Evolutionary conservation across 2,113 vertebrate species (phyloP), one percentile per base, ranked within the genome.

Genomic region (Clinocottus analis): DNA sequence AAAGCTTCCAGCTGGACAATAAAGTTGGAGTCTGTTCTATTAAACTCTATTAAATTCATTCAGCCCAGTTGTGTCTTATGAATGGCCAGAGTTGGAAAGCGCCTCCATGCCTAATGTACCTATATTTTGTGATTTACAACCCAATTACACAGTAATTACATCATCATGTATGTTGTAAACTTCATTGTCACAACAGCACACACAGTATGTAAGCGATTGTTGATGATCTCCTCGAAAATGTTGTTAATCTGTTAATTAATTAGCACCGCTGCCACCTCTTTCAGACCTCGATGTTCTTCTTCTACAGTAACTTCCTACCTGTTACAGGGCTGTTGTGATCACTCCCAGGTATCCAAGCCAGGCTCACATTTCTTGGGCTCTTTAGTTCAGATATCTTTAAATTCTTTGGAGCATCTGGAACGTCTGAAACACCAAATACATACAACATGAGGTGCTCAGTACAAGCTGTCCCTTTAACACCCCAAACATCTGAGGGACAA

Each of bases 281-380:
- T 29, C 31, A 68, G 31, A 58, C 39, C 58, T 41, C 21, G 11
- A 25, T 27, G 6, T 64, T 55, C 11, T 49, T 49, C 19, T 47
- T 33, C 58, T 80, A 2, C 65, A 31, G 19, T 29, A 27, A 72
- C 4, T 3, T 56, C 71, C 35, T 96, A 99, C 98, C 97, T 43
- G 89, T 96, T n/a, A 97, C 61, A 27, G 94, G 93, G 84, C 97
- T 98, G 86, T 97, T 97, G 70, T 97, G 96, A 70, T 87, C 95
- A 29, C 93, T 93, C 10, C 96, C 96, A 1, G 95, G 94, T 21
- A 75, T 83, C 98, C 98, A 99, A 1, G 94, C 93, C 31, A 99
- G 91, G 0, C 71, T 83, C 21, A 98, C 77, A 2, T 96, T 97
- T 41, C 95, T 86, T 6, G 37, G 86, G 85, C 86, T 93, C 60